Percentiles rank a stretch among this genome's conserved stretches.
These are phyloP conservation scores for Seira musarum DNA, from an alignment of 2,888 invertebrate genomes.

Conservation along the genomic window DNA sequence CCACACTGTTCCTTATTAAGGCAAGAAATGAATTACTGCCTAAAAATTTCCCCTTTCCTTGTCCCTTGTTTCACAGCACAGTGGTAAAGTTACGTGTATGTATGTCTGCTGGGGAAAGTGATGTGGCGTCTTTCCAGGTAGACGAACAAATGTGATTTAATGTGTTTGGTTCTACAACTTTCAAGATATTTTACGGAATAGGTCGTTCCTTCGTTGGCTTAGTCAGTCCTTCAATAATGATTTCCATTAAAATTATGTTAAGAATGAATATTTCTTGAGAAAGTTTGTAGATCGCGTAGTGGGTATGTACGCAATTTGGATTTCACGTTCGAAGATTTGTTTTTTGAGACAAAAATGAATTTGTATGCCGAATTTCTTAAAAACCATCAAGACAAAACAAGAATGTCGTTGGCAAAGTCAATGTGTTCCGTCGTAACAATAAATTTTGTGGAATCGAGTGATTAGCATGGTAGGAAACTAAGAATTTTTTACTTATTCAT, in stretches of 20 bases:
- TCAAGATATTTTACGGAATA: too few relatives aligned
- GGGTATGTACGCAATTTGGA: too few relatives aligned
- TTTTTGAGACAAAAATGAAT: too few relatives aligned
- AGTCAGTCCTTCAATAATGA: neutral
- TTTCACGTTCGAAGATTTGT: too few relatives aligned
- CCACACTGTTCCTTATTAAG: constrained; percentile 1
- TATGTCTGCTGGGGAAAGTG: neutral
- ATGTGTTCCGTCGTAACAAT: constrained; percentile 1
- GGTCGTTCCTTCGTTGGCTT: neutral
- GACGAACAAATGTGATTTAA: constrained; percentile 13
- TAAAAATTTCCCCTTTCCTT: neutral
- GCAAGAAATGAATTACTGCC: constrained; percentile 10
- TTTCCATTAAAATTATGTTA: neutral
- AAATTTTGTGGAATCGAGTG: constrained; percentile 5
- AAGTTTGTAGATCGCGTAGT: too few relatives aligned
- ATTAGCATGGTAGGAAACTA: constrained; percentile 9
- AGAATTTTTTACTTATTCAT: constrained; percentile 9
- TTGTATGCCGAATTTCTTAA: too few relatives aligned
- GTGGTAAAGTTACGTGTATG: neutral
- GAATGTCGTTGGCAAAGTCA: too few relatives aligned
- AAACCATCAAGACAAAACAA: too few relatives aligned
- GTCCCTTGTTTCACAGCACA: neutral
- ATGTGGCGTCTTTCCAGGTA: constrained; percentile 7
- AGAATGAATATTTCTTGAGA: too few relatives aligned
- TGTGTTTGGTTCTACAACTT: constrained; percentile 7